Evolutionary conservation across 2,888 invertebrate genomes (phyloP), one percentile per base, ranked within the genome.

Genomic region (Mycalesis mineus): DNA sequence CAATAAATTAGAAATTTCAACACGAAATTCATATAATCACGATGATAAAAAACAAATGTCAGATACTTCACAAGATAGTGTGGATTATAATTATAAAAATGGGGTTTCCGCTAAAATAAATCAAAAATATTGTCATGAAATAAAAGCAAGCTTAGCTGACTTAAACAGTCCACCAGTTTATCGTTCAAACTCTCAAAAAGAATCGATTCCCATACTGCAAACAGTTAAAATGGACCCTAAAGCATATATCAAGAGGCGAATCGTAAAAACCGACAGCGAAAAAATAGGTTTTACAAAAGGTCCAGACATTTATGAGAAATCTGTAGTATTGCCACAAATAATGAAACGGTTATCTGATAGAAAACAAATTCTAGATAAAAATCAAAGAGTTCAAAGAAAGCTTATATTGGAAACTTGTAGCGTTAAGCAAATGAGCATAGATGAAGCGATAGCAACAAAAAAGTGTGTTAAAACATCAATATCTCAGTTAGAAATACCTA

Each of bases 281-380:
- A 60, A 62, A 17, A 11, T 13, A n/a, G 55, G 36, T 8, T 72
- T 66, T 13, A 77, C 74, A 0, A 68, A 61, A 64, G 80, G 78
- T 0, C 75, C 78, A 0, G 68, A 66, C 50, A 65, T 77, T 14
- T 42, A 71, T 7, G 78, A 79, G 37, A 80, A 79, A 51, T 64
- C 65, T 8, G 49, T 70, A 0, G 64, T 69, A 0, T 53, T 79
- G 11, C 79, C 79, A 0, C 69, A 73, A 50, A 70, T 78, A 14
- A 70, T 78, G 66, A 54, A 64, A 0, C 64, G 76, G 1, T 49
- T 79, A 28, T 58, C 62, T 0, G 57, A 60, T 0, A 68, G 68
- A 0, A 62, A 60, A 15, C 53, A 39, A 13, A 11, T 11, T 11
- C 14, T 61, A 1, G 63, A 68, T 13, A 61, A 48, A 14, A 52